A percentile compares a stretch with the other conserved stretches of the same genome.
phyloP scores from a whole-genome alignment of 2,113 vertebrate genomes.

The Ancistrus triradiatus region DNA sequence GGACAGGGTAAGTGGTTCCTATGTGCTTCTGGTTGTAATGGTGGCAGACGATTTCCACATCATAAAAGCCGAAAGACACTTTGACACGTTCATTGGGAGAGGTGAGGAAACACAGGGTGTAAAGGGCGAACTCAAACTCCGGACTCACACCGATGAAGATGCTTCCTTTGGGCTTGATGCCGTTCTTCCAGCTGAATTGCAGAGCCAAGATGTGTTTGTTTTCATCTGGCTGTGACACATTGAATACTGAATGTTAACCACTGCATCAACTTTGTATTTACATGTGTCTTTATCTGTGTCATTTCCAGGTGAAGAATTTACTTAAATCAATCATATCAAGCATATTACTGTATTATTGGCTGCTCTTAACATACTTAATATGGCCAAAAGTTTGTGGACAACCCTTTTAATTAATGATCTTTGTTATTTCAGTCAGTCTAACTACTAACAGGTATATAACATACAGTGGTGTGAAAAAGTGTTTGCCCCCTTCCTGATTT shows the following conservation, averaged over 20 bases:
- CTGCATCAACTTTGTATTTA: too few relatives aligned
- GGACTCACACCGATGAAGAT: constrained; percentile 77
- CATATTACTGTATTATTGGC: too few relatives aligned
- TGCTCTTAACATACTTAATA: too few relatives aligned
- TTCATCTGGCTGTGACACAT: constrained; percentile 64
- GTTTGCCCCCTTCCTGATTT: too few relatives aligned
- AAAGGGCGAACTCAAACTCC: constrained; percentile 74
- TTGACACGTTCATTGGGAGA: constrained; percentile 70
- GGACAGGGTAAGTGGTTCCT: constrained; percentile 72
- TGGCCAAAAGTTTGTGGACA: too few relatives aligned
- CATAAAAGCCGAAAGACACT: constrained; percentile 71
- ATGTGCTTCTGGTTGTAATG: constrained; percentile 75
- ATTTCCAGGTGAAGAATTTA: too few relatives aligned
- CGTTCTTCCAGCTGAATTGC: constrained; percentile 78
- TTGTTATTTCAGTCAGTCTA: too few relatives aligned
- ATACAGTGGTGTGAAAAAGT: too few relatives aligned
- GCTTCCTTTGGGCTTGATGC: constrained; percentile 74
- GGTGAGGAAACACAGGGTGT: constrained; percentile 73
- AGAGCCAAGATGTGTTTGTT: constrained; percentile 73
- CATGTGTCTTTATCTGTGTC: too few relatives aligned
- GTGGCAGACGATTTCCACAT: constrained; percentile 75
- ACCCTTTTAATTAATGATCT: too few relatives aligned
- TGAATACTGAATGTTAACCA: neutral
- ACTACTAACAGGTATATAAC: too few relatives aligned
- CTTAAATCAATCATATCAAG: too few relatives aligned